Evolutionary conservation across 1,140 invertebrate genomes (phyloP).

Genomic region (Euglossa dilemma): DNA sequence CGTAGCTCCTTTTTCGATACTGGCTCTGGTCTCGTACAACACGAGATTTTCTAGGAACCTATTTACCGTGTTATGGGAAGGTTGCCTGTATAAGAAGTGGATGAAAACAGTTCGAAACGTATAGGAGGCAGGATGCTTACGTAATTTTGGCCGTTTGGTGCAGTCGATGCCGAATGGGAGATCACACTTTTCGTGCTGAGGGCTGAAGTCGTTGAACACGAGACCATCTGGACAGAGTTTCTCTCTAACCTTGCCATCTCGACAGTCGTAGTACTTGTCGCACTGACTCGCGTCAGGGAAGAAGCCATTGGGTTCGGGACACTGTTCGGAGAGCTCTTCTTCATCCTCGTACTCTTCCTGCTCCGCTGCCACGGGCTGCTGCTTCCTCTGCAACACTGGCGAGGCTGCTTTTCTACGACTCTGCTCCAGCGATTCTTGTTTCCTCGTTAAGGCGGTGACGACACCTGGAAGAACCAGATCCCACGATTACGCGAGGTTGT

Average conservation of each 20-base stretch:
- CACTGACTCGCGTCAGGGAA: conserved; percentile 94
- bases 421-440: conserved; percentile 77
- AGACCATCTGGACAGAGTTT: conserved; percentile 95
- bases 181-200: conserved; percentile 93
- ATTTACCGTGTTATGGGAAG: no score
- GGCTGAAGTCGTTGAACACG: conserved; percentile 94
- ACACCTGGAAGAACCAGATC: conserved; percentile 59
- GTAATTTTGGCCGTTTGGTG: conserved; percentile 87
- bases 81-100: no score
- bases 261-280: conserved; percentile 95
- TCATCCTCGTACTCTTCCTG: conserved; percentile 71
- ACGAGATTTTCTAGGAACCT: no score
- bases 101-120: no score
- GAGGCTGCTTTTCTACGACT: conserved; percentile 70
- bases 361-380: conserved; percentile 41
- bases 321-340: conserved; percentile 84
- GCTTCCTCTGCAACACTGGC: conserved; percentile 54
- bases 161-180: conserved; percentile 94
- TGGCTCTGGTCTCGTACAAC: no score
- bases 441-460: conserved; percentile 74
- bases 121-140: conserved; percentile 85
- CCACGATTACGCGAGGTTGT: no score
- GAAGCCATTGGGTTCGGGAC: conserved; percentile 92
- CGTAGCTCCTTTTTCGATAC: no score
- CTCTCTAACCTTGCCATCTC: conserved; percentile 87